A percentile compares a stretch with the other conserved stretches of the same genome.
Conservation (phyloP, 2,113 vertebrate genomes). For the Hydrolagus affinis region DNA sequence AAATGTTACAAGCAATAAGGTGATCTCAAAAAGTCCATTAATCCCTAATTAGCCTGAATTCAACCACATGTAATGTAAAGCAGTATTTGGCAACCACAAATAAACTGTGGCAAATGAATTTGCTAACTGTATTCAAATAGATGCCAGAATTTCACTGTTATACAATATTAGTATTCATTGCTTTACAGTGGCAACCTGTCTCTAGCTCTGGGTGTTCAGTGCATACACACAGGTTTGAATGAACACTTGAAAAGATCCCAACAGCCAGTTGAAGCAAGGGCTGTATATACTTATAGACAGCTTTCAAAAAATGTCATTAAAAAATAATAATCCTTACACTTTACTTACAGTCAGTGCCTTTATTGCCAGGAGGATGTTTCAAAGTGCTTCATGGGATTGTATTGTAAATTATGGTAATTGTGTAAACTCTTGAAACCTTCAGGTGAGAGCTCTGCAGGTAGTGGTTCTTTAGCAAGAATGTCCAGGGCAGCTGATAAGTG, state of each 20-base stretch:
- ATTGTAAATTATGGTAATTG: too few species aligned
- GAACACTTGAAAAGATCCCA: not conserved
- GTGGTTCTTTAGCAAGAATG: too few species aligned
- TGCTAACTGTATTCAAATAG: not conserved
- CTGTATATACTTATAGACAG: not conserved
- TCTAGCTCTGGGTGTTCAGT: not conserved
- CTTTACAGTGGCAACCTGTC: not conserved
- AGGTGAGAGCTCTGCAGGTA: too few species aligned
- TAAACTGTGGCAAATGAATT: not conserved
- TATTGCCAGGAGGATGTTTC: too few species aligned
- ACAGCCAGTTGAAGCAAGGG: not conserved
- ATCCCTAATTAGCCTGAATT: not conserved
- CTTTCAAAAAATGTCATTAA: not conserved
- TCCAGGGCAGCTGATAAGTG: too few species aligned
- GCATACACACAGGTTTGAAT: not conserved
- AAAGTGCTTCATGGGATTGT: too few species aligned
- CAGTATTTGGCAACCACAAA: not conserved
- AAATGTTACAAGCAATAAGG: constrained; percentile 12
- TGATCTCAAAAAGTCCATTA: not conserved
- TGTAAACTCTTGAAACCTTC: too few species aligned
- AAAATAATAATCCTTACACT: too few species aligned
- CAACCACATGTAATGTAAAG: not conserved
- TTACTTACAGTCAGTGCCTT: too few species aligned
- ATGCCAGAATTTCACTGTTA: not conserved
- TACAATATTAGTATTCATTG: not conserved